phyloP scores from a whole-genome alignment of 2,888 invertebrate genomes.

The Andrena flavipes region DNA sequence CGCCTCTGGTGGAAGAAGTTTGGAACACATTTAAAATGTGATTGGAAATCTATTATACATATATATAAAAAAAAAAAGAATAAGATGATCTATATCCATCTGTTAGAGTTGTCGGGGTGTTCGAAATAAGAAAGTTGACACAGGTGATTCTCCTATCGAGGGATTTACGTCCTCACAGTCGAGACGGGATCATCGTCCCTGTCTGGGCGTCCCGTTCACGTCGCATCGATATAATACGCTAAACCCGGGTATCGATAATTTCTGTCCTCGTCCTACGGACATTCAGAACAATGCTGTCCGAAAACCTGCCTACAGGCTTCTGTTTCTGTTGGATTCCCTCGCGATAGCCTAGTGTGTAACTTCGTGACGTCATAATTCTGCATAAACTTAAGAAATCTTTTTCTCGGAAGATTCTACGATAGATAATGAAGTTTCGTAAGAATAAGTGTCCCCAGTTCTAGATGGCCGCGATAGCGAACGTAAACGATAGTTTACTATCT shows the following conservation, averaged over 20 bases:
- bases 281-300: not conserved
- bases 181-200: constrained; percentile 35
- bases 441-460: not conserved
- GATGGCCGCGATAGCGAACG: not conserved
- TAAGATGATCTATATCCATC: not conserved
- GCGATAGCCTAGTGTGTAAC: no score
- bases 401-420: not conserved
- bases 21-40: not conserved
- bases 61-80: not conserved
- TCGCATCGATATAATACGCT: constrained; percentile 40
- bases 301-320: not conserved
- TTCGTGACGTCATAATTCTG: not conserved
- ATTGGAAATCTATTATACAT: not conserved
- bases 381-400: not conserved
- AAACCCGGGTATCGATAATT: constrained; percentile 37
- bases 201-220: constrained; percentile 17
- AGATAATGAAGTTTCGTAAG: not conserved
- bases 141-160: constrained; percentile 23
- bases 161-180: constrained; percentile 36
- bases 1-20: no score
- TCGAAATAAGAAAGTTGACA: constrained; percentile 24
- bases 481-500: no score
- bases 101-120: not conserved
- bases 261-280: not conserved
- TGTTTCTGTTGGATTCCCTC: not conserved